phyloP scores from a whole-genome alignment of 2,888 invertebrate species.

The Steinernema carpocapsae region DNA sequence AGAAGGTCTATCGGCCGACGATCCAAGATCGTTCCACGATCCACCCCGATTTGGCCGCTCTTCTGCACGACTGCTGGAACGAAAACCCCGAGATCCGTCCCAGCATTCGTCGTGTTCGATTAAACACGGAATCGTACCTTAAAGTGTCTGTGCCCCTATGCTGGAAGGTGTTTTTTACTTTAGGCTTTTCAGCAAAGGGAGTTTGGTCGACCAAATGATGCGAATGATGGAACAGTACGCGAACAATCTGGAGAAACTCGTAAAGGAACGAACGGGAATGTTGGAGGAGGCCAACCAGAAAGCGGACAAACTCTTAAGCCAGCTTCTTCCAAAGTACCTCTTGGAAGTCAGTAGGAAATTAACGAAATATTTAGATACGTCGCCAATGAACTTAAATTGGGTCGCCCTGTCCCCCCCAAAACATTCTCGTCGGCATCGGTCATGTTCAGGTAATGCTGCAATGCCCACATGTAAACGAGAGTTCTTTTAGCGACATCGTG shows the following conservation, averaged over 20 bases:
- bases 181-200: conserved; percentile 40
- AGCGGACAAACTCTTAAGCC: conserved; percentile 63
- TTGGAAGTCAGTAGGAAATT: too few species aligned
- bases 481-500: conserved; percentile 51
- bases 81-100: conserved; percentile 62
- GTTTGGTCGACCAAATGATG: conserved; percentile 67
- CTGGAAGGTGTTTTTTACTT: background rate
- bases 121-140: conserved; percentile 53
- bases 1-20: conserved; percentile 36
- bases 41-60: conserved; percentile 57
- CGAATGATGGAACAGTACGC: conserved; percentile 66
- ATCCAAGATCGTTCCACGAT: conserved; percentile 55
- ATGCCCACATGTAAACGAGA: conserved; percentile 35
- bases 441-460: conserved; percentile 47
- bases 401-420: conserved; percentile 61
- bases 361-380: conserved; percentile 52
- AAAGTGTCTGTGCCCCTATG: conserved; percentile 39
- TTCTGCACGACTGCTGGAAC: conserved; percentile 61
- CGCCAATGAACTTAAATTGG: conserved; percentile 62
- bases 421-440: conserved; percentile 61
- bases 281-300: conserved; percentile 66
- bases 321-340: conserved; percentile 57
- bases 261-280: conserved; percentile 67
- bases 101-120: conserved; percentile 58
- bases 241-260: conserved; percentile 66